A percentile compares a stretch with the other conserved stretches of the same genome.
Evolutionary conservation across 2,113 vertebrate genomes (phyloP).

Genomic region (Orthonyx spaldingii): DNA sequence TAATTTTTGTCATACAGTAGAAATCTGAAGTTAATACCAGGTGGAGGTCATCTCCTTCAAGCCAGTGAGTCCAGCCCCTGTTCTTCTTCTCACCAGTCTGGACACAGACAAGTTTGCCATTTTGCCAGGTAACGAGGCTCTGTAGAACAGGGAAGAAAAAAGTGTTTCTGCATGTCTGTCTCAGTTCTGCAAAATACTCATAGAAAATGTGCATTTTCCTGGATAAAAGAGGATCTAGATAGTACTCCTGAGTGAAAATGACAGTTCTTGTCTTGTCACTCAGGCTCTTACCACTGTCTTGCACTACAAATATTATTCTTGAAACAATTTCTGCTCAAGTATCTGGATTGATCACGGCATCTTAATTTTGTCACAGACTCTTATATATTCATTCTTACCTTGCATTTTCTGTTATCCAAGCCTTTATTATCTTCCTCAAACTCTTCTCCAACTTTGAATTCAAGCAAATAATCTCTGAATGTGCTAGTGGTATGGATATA

Average conservation of each 20-base stretch:
- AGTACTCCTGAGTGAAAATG: background rate
- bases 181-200: background rate
- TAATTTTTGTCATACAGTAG: background rate
- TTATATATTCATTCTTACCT: slow-evolving; percentile 63
- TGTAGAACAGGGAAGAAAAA: slow-evolving; percentile 20
- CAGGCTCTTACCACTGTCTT: background rate
- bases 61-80: slow-evolving; percentile 88
- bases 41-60: slow-evolving; percentile 81
- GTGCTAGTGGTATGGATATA: slow-evolving; percentile 79
- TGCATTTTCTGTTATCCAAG: slow-evolving; percentile 83
- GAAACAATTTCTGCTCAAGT: background rate
- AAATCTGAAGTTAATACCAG: slow-evolving; percentile 72
- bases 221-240: background rate
- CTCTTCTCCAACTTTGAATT: slow-evolving; percentile 79
- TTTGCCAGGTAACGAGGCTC: slow-evolving; percentile 82
- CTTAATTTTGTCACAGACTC: background rate
- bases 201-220: background rate
- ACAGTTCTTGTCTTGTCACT: background rate
- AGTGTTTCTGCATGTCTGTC: background rate
- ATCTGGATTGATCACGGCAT: background rate
- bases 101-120: slow-evolving; percentile 81
- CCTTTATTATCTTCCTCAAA: slow-evolving; percentile 87
- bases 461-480: slow-evolving; percentile 78
- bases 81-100: slow-evolving; percentile 86
- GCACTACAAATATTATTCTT: background rate